Conservation (phyloP, 2,797 vertebrate species). For the Pachyuromys duprasi region DNA sequence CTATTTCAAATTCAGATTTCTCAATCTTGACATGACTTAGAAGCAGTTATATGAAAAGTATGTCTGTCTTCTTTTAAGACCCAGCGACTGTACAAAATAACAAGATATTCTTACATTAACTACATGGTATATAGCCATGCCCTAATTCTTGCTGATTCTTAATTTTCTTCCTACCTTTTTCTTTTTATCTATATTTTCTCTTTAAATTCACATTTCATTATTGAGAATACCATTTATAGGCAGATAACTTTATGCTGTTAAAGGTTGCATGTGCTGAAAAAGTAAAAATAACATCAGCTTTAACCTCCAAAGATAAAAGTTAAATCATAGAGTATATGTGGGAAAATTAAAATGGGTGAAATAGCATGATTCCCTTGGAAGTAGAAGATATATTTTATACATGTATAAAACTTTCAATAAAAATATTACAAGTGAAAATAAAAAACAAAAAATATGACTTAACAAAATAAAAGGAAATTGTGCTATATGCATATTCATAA, state of each 20-base stretch:
- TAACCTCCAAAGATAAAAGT: background rate
- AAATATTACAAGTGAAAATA: background rate
- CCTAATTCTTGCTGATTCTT: background rate
- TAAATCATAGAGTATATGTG: background rate
- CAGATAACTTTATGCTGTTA: background rate
- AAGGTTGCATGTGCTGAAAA: background rate
- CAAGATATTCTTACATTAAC: background rate
- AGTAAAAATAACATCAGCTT: background rate
- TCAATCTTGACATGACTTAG: background rate
- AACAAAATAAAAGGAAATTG: background rate
- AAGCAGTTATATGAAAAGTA: background rate
- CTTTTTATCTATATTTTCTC: background rate
- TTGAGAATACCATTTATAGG: background rate
- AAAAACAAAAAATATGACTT: background rate
- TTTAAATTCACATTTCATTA: background rate
- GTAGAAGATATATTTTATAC: background rate
- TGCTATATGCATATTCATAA: background rate
- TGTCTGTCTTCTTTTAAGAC: background rate
- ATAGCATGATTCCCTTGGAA: background rate
- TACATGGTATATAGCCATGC: background rate
- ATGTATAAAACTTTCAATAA: background rate
- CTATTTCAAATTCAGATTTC: background rate
- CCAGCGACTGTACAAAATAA: background rate
- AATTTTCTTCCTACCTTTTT: background rate
- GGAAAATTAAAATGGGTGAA: background rate